These are phyloP conservation scores for Agonopterix heracliana DNA, from an alignment of 2,888 invertebrate genomes.

Conservation along the genomic window DNA sequence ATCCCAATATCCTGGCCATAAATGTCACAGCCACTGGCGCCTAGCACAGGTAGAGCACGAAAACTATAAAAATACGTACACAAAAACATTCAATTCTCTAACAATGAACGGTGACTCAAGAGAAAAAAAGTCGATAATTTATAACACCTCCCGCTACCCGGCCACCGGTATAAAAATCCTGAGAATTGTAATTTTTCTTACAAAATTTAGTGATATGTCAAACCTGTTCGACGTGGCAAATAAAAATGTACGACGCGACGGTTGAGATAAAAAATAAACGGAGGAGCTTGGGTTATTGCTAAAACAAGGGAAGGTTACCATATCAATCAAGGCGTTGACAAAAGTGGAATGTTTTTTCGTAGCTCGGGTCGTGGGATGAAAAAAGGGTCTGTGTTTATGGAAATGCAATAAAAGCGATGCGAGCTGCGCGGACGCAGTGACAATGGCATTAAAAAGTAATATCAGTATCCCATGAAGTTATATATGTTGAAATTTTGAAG, in stretches of 20 bases:
- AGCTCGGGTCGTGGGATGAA: slow-evolving; percentile 46
- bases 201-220: slow-evolving; percentile 75
- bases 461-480: background rate
- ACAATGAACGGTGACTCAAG: slow-evolving; percentile 56
- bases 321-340: slow-evolving; percentile 75
- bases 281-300: slow-evolving; percentile 65
- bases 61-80: slow-evolving; percentile 52
- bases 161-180: slow-evolving; percentile 65
- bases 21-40: slow-evolving; percentile 73
- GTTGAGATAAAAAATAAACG: slow-evolving; percentile 42
- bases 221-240: slow-evolving; percentile 68
- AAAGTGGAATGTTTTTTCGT: slow-evolving; percentile 62
- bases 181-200: slow-evolving; percentile 70
- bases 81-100: slow-evolving; percentile 54
- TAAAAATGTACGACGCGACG: slow-evolving; percentile 64
- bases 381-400: slow-evolving; percentile 70
- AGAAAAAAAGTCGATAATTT: slow-evolving; percentile 62
- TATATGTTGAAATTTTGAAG: no score
- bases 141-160: slow-evolving; percentile 58
- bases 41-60: slow-evolving; percentile 64
- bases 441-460: background rate
- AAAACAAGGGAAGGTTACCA: slow-evolving; percentile 73
- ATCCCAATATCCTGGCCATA: slow-evolving; percentile 71
- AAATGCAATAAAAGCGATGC: slow-evolving; percentile 56
- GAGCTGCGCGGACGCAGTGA: slow-evolving; percentile 35